phyloP scores from a whole-genome alignment of 2,797 vertebrate species.

The Helarctos malayanus region DNA sequence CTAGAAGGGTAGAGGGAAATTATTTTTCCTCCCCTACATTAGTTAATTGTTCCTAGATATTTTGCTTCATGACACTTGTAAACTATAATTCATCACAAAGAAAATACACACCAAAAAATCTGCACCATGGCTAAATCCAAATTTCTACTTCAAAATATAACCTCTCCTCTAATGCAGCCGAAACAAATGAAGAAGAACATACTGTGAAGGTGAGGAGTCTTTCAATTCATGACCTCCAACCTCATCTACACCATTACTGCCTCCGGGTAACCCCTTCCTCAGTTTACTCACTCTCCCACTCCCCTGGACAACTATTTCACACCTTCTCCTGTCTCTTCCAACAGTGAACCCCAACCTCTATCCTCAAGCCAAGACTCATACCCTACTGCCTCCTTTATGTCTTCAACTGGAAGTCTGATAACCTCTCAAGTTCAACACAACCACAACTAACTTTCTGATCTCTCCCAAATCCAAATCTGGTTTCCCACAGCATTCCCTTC shows the following conservation, averaged over 20 bases:
- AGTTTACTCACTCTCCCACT: background rate
- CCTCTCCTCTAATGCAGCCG: background rate
- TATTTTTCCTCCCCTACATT: background rate
- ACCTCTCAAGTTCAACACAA: background rate
- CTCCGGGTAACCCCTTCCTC: background rate
- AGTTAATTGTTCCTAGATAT: slow-evolving; percentile 30
- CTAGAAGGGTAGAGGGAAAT: background rate
- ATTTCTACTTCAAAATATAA: slow-evolving; percentile 15
- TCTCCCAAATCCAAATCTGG: background rate
- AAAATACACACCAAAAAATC: slow-evolving; percentile 43
- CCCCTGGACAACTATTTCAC: background rate
- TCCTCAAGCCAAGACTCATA: background rate
- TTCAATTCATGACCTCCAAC: slow-evolving; percentile 45
- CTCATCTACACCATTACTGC: background rate
- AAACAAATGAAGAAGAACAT: slow-evolving; percentile 23
- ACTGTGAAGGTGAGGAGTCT: background rate
- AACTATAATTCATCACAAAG: slow-evolving; percentile 37
- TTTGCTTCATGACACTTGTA: slow-evolving; percentile 39
- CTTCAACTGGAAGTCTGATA: background rate
- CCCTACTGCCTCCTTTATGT: background rate
- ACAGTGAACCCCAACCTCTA: background rate
- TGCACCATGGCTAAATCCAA: background rate
- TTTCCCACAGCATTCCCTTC: background rate
- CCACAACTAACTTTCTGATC: background rate
- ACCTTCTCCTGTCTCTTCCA: background rate